Evolutionary conservation across 1,140 invertebrate genomes (phyloP).

Genomic region (Penaeus chinensis): DNA sequence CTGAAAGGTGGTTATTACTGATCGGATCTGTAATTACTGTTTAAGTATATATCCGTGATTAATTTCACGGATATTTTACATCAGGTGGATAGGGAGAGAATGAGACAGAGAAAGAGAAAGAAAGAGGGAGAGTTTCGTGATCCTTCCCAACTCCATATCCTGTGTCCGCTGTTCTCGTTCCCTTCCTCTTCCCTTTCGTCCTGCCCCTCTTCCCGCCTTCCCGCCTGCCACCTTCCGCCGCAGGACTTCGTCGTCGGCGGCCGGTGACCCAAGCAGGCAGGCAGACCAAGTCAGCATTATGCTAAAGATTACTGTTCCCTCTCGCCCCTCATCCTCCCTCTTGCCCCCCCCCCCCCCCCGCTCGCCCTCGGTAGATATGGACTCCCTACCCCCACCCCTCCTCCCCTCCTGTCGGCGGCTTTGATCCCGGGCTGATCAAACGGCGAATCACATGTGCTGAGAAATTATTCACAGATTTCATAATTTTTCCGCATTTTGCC

Average conservation of each 20-base stretch:
- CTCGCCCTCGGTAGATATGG: background rate
- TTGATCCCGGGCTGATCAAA: background rate
- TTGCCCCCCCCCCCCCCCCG: background rate
- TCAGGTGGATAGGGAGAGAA: no score
- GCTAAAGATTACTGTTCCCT: background rate
- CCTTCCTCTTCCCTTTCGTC: background rate
- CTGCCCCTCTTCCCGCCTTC: background rate
- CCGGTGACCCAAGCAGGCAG: no score
- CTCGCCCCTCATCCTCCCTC: background rate
- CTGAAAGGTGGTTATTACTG: no score
- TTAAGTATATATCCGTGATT: no score
- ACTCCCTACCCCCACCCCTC: background rate
- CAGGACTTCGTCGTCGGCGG: background rate
- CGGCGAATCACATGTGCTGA: no score
- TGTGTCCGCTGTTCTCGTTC: background rate
- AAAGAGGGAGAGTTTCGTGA: no score
- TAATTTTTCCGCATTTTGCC: no score
- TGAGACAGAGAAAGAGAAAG: no score
- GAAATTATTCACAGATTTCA: no score
- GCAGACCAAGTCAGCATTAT: no score
- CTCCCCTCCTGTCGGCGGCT: background rate
- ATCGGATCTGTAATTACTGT: no score
- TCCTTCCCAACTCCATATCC: background rate
- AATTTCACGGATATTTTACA: no score
- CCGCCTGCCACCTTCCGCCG: background rate